phyloP scores from a whole-genome alignment of 1,140 invertebrate species.

The Melipona quadrifasciata region DNA sequence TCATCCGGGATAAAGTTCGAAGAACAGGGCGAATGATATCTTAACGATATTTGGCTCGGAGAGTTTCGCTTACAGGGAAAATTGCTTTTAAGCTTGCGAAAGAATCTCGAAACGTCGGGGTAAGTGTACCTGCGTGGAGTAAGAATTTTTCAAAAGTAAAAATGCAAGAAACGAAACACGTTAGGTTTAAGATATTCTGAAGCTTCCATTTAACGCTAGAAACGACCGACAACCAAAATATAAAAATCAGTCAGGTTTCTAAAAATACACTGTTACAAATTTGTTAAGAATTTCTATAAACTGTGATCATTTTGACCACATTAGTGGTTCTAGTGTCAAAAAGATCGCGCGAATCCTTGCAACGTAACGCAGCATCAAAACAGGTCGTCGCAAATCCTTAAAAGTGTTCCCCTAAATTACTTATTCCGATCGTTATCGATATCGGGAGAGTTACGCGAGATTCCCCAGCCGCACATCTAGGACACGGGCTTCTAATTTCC shows the following conservation, averaged over 20 bases:
- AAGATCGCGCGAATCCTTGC: neutral
- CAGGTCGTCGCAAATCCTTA: slow-evolving; percentile 39
- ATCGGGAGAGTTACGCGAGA: slow-evolving; percentile 19
- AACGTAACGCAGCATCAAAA: slow-evolving; percentile 7
- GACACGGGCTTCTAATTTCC: slow-evolving; percentile 58
- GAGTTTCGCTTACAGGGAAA: neutral
- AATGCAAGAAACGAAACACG: neutral
- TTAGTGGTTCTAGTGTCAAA: too few species aligned
- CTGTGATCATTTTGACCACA: too few species aligned
- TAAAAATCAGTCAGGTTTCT: too few species aligned
- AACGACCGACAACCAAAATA: too few species aligned
- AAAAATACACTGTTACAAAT: too few species aligned
- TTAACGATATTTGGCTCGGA: neutral
- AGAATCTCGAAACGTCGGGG: neutral
- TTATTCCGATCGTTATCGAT: slow-evolving; percentile 59
- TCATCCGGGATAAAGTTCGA: slow-evolving; percentile 30
- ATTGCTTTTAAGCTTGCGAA: neutral
- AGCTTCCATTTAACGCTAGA: neutral
- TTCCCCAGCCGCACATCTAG: slow-evolving; percentile 42
- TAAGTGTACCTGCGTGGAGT: too few species aligned
- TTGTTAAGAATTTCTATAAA: too few species aligned
- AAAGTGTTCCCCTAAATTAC: slow-evolving; percentile 45
- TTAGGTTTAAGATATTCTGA: neutral
- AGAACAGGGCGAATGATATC: neutral
- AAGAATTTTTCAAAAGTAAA: too few species aligned